Base-by-base conservation (phyloP, 2,113 vertebrate genomes). In the Garra rufa region DNA sequence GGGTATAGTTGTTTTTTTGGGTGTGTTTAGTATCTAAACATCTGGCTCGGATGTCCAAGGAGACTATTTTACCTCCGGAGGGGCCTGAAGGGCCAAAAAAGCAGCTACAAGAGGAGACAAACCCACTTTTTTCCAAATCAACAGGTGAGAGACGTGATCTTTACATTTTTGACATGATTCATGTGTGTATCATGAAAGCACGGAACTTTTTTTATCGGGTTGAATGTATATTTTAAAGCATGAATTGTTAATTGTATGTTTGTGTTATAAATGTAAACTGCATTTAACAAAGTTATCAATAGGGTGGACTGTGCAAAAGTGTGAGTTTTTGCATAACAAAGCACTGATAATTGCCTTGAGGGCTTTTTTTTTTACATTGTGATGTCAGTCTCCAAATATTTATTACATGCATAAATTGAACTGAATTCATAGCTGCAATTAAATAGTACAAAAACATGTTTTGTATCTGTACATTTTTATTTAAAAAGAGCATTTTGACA, bases 31-130 rank as follows among this genome's bases (percentile, higher is more conserved):
- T 84, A 87, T 59, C 91, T 92, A 69, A 17, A 85, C 67, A 91
- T 88, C 93, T 95, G 95, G 96, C 96, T 95, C 96, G n/a, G n/a
- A 99, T 99, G 98, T 98, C 98, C 96, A 92, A 94, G 92, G 95
- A 93, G 93, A 94, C 91, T 55, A 95, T 95, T 89, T 93, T 92
- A 87, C 89, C 94, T 90, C 92, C 95, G 93, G 94, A 94, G 85
- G 95, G 95, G 95, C 96, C 96, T 92, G 93, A 88, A 81, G 94
- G 95, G 94, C 95, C 95, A 87, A 92, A 90, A 86, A 90, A 79
- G 88, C 91, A 90, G 88, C 92, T 94, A 52, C 89, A 92, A 86
- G 93, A 91, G 69, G 95, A 95, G 89, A 94, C 82, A n/a, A 93
- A 90, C 89, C 85, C 92, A 88, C 95, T 93, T 89, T 93, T 96